Evolutionary conservation across 2,113 vertebrate species (phyloP).

Genomic region (Stictonetta naevosa): DNA sequence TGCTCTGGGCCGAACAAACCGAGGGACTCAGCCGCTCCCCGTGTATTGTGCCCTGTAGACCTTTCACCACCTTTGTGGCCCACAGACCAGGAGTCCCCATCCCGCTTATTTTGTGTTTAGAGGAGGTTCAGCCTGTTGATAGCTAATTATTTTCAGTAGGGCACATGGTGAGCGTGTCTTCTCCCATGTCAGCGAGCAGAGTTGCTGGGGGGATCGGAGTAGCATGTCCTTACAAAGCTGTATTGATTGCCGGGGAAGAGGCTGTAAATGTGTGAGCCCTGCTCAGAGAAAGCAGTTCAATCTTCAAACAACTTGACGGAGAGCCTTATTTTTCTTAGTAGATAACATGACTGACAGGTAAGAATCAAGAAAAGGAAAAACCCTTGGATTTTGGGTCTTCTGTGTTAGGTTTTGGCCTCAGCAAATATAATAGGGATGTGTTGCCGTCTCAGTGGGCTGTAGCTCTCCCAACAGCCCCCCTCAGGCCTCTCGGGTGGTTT

Average conservation of each 20-base stretch:
- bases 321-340: constrained; percentile 5
- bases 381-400: background rate
- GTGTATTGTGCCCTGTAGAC: too few species aligned
- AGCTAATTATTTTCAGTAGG: constrained; percentile 37
- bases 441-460: background rate
- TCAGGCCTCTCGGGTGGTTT: background rate
- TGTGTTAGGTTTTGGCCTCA: constrained; percentile 2
- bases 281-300: constrained; percentile 40
- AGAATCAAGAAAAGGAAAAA: background rate
- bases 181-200: constrained; percentile 6
- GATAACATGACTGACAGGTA: constrained; percentile 6
- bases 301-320: constrained; percentile 31
- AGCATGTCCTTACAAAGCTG: constrained; percentile 44
- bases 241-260: constrained; percentile 48
- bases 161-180: background rate
- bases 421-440: background rate
- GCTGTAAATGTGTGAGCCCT: constrained; percentile 24
- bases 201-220: background rate
- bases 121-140: constrained; percentile 19
- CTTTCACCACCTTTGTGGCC: too few species aligned
- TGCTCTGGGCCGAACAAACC: too few species aligned
- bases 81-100: background rate
- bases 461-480: background rate
- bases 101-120: background rate
- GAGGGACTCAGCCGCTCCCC: too few species aligned